Conservation (phyloP, 2,797 vertebrate species). For the Cephalopachus bancanus region DNA sequence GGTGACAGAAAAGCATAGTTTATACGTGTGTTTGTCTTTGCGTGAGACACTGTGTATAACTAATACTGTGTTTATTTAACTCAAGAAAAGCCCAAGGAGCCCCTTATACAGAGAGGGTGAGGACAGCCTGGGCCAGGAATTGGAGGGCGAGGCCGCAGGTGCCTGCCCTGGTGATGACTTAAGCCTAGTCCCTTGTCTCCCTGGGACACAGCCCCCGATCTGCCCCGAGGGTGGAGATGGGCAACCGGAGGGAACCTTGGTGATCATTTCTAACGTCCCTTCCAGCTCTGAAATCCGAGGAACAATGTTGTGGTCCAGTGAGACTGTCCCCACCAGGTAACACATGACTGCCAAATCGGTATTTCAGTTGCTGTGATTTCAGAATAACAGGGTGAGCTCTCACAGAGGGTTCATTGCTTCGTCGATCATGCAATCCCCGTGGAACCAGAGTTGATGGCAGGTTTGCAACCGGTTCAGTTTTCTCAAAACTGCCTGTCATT, state of each 20-base stretch:
- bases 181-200: background rate
- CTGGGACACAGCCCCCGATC: background rate
- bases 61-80: slow-evolving; percentile 21
- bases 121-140: background rate
- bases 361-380: slow-evolving; percentile 61
- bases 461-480: background rate
- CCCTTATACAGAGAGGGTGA: background rate
- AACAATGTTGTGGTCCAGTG: background rate
- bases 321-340: slow-evolving; percentile 3
- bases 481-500: background rate
- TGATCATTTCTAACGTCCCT: background rate
- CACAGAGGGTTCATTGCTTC: background rate
- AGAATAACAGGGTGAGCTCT: slow-evolving; percentile 8
- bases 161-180: background rate
- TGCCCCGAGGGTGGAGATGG: background rate
- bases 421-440: accelerated
- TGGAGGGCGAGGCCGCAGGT: background rate
- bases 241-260: background rate
- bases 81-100: background rate
- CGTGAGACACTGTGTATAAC: background rate
- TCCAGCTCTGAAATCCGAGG: background rate
- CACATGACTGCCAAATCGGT: slow-evolving; percentile 62
- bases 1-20: background rate
- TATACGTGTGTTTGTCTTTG: background rate
- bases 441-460: background rate